phyloP scores from a whole-genome alignment of 1,140 invertebrate genomes.

The Drosophila rufa region DNA sequence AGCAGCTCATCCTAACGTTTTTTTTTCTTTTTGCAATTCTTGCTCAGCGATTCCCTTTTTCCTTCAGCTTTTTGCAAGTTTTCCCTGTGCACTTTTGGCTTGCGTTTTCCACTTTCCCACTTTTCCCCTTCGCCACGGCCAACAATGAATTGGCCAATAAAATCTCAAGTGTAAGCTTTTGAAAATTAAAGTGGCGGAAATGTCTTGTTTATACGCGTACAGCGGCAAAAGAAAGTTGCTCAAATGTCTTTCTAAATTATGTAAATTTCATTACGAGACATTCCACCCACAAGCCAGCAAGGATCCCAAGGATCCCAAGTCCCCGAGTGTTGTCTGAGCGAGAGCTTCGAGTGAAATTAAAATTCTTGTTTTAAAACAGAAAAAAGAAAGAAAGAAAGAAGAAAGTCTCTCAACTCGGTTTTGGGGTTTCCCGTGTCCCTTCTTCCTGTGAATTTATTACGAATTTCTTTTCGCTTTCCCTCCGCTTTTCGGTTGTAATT shows the following conservation, averaged over 20 bases:
- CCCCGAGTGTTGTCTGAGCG: constrained; percentile 33
- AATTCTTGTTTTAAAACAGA: constrained; percentile 72
- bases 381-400: constrained; percentile 40
- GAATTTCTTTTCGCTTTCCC: constrained; percentile 60
- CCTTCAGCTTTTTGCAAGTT: constrained; percentile 57
- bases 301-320: constrained; percentile 20
- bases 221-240: constrained; percentile 65
- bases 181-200: constrained; percentile 83
- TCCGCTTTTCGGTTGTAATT: constrained; percentile 63
- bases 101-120: constrained; percentile 1
- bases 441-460: constrained; percentile 43
- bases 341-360: constrained; percentile 76
- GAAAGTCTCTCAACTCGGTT: constrained; percentile 33
- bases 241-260: constrained; percentile 83
- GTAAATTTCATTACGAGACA: constrained; percentile 79
- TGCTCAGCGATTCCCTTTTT: constrained; percentile 25
- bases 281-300: constrained; percentile 31
- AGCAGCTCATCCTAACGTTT: constrained; percentile 16
- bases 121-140: constrained; percentile 44
- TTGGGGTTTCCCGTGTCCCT: constrained; percentile 42
- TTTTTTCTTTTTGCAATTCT: constrained; percentile 20
- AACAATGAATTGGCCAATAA: constrained; percentile 84
- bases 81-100: constrained; percentile 49
- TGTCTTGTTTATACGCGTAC: constrained; percentile 81
- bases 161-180: constrained; percentile 84